Percentiles rank a stretch among this genome's conserved stretches.
Conservation (phyloP, 2,797 vertebrate genomes). For the Semotilus atromaculatus region DNA sequence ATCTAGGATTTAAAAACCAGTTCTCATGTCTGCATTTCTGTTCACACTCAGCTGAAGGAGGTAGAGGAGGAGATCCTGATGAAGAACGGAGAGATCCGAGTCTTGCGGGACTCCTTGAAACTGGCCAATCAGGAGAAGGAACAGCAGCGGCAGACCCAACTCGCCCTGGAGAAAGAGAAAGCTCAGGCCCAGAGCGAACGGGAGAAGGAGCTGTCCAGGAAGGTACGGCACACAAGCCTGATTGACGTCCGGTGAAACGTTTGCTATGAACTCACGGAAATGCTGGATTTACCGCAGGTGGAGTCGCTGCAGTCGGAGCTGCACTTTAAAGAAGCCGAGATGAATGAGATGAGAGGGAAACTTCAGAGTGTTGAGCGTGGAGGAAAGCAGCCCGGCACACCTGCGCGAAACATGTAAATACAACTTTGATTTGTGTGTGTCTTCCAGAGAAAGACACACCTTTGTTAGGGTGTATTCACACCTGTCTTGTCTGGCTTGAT, state of each 20-base stretch:
- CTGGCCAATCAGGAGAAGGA: constrained; percentile 84
- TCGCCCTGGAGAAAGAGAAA: constrained; percentile 81
- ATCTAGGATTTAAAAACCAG: neutral
- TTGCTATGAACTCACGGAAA: fast-evolving
- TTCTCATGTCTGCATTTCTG: neutral
- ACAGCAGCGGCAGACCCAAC: constrained; percentile 81
- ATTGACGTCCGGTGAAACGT: neutral
- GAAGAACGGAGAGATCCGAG: constrained; percentile 93
- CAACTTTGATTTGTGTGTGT: neutral
- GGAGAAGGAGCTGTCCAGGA: constrained; percentile 90
- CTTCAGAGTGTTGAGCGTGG: constrained; percentile 82
- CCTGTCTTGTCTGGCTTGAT: too few species aligned
- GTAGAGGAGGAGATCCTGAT: constrained; percentile 87
- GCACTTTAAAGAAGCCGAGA: constrained; percentile 96
- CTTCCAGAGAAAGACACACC: neutral
- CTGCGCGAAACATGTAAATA: constrained; percentile 78
- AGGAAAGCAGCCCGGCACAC: constrained; percentile 69
- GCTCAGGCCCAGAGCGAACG: constrained; percentile 79
- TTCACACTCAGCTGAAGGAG: constrained; percentile 80
- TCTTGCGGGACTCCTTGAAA: constrained; percentile 90
- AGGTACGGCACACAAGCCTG: constrained; percentile 73
- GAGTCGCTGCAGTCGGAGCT: constrained; percentile 91
- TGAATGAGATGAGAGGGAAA: constrained; percentile 89
- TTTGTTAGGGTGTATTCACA: too few species aligned
- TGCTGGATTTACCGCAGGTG: constrained; percentile 75